A percentile compares a stretch with the other conserved stretches of the same genome.
These are phyloP conservation scores for Pimephales promelas DNA, from an alignment of 2,113 vertebrate species.

Conservation along the genomic window DNA sequence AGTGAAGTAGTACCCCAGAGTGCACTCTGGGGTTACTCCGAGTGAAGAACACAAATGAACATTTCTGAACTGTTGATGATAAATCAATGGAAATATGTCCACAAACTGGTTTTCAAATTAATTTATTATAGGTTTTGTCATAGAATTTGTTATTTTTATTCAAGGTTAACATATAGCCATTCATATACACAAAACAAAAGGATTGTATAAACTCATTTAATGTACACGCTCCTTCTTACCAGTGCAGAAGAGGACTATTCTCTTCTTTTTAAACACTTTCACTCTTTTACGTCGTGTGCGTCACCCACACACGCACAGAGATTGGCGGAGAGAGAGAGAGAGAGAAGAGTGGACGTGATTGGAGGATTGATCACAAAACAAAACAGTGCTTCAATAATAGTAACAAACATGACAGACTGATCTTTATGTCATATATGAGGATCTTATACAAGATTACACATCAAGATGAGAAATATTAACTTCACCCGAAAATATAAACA, in stretches of 20 bases:
- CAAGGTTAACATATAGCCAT: slow-evolving; percentile 78
- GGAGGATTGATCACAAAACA: background rate
- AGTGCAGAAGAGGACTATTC: slow-evolving; percentile 64
- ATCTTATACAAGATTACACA: background rate
- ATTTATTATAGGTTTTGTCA: slow-evolving; percentile 81
- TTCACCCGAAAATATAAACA: background rate
- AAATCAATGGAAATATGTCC: background rate
- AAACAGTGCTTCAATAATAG: background rate
- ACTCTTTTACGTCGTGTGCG: too few relatives aligned
- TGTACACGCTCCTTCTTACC: slow-evolving; percentile 68
- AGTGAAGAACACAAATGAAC: too few relatives aligned
- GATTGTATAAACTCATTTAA: slow-evolving; percentile 68
- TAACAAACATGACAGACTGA: background rate
- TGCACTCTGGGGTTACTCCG: too few relatives aligned
- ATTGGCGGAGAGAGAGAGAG: background rate
- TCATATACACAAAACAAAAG: slow-evolving; percentile 75
- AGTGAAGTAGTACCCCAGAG: too few relatives aligned
- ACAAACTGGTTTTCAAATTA: slow-evolving; percentile 71
- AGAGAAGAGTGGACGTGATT: background rate
- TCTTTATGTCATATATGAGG: background rate
- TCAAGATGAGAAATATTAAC: background rate
- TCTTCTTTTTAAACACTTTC: slow-evolving; percentile 56
- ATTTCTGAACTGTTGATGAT: background rate
- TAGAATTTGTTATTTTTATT: slow-evolving; percentile 74
- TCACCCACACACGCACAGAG: slow-evolving; percentile 9